Evolutionary conservation across 1,140 invertebrate genomes (phyloP).

Genomic region (Mycetomoellerius zeteki): DNA sequence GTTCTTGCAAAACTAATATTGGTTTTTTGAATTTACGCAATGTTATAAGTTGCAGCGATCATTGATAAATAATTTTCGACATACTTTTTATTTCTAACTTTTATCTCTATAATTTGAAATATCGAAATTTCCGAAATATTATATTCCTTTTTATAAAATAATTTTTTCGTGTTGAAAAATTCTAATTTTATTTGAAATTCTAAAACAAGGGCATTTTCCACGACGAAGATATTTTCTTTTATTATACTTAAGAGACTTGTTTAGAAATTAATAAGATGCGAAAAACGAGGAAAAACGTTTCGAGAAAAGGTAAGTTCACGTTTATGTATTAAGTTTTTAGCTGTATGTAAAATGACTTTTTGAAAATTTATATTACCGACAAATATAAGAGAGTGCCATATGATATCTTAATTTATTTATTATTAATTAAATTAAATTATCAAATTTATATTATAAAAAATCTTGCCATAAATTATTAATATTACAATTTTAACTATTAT

Average conservation of each 20-base stretch:
- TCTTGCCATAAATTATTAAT: neutral
- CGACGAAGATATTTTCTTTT: neutral
- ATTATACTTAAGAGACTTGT: constrained; percentile 5
- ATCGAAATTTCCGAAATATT: neutral
- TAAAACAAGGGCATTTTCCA: neutral
- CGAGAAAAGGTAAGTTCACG: constrained; percentile 3
- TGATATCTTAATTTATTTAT: neutral
- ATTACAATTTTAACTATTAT: neutral
- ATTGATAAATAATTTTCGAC: neutral
- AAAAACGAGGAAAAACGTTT: neutral
- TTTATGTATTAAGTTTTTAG: constrained; percentile 15
- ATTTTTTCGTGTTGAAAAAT: neutral
- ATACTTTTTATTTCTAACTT: neutral
- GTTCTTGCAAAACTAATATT: neutral
- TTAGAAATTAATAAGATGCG: neutral
- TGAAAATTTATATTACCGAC: neutral
- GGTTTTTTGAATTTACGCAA: too few relatives aligned
- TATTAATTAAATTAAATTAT: too few relatives aligned
- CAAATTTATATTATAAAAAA: too few relatives aligned
- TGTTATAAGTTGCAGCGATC: neutral
- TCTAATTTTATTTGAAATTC: constrained; percentile 1
- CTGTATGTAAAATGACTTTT: neutral
- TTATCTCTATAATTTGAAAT: neutral
- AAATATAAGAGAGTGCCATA: neutral
- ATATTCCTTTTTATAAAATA: neutral